These are phyloP conservation scores for Macroteleia sp. DNA, from an alignment of 2,888 invertebrate species.

Conservation along the genomic window DNA sequence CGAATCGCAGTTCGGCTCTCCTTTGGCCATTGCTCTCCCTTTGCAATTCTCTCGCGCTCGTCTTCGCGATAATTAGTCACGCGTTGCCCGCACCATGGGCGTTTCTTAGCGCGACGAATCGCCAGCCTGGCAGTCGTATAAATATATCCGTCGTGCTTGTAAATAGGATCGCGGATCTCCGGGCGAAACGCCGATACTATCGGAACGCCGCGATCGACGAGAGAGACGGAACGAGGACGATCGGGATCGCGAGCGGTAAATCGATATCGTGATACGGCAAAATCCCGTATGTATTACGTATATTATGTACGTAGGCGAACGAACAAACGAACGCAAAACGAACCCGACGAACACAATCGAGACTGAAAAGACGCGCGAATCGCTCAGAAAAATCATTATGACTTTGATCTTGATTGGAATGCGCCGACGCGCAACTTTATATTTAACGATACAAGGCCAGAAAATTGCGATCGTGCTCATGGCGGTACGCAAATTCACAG, in stretches of 20 bases:
- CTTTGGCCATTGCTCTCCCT: conserved; percentile 34
- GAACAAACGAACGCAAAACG: conserved; percentile 43
- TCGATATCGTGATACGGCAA: conserved; percentile 73
- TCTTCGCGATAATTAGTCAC: conserved; percentile 65
- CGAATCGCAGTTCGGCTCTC: conserved; percentile 49
- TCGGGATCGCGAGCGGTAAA: conserved; percentile 72
- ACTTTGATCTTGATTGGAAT: conserved; percentile 56
- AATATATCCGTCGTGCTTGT: conserved; percentile 60
- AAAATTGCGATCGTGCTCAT: no score
- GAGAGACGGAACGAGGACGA: conserved; percentile 51
- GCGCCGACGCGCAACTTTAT: conserved; percentile 2
- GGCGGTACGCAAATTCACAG: no score
- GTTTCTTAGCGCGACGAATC: conserved; percentile 63
- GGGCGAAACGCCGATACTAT: conserved; percentile 68
- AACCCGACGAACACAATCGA: conserved; percentile 27
- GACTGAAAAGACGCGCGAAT: conserved; percentile 37
- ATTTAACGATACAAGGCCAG: conserved; percentile 1
- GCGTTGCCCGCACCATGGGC: conserved; percentile 62
- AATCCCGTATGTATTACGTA: conserved; percentile 47
- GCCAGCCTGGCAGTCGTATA: conserved; percentile 59
- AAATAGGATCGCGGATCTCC: conserved; percentile 66
- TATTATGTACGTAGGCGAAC: conserved; percentile 53
- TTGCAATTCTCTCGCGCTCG: conserved; percentile 53
- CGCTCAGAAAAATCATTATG: conserved; percentile 46
- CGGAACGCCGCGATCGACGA: conserved; percentile 70